These are phyloP conservation scores for Craniophora ligustri DNA, from an alignment of 2,888 invertebrate species.

Conservation along the genomic window DNA sequence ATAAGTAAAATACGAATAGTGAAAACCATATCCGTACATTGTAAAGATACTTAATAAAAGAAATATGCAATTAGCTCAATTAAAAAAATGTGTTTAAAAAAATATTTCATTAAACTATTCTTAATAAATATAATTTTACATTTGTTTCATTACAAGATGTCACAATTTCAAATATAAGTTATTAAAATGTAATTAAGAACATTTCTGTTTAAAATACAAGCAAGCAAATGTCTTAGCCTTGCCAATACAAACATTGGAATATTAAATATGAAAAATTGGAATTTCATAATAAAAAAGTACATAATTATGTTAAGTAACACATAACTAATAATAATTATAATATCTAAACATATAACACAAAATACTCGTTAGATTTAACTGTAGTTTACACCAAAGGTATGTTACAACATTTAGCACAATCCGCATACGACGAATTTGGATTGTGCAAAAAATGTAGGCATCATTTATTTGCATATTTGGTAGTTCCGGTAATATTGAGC, in stretches of 20 bases:
- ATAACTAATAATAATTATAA: constrained; percentile 26
- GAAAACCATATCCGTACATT: constrained; percentile 20
- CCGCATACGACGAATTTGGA: constrained; percentile 2
- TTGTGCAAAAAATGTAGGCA: constrained; percentile 4
- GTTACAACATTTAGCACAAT: background rate
- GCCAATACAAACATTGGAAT: constrained; percentile 35
- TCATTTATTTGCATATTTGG: constrained; percentile 7
- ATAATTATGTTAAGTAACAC: constrained; percentile 26
- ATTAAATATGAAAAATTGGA: constrained; percentile 29
- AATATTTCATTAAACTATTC: constrained; percentile 35
- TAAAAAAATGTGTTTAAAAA: constrained; percentile 36
- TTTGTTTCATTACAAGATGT: constrained; percentile 22
- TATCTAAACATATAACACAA: constrained; percentile 34
- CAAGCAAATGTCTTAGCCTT: constrained; percentile 31
- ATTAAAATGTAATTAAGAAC: constrained; percentile 19
- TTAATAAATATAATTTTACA: constrained; percentile 34
- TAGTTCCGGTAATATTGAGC: constrained; percentile 2
- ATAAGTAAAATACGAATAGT: constrained; percentile 19
- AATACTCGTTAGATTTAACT: constrained; percentile 28
- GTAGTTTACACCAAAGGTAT: constrained; percentile 38
- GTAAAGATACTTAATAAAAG: constrained; percentile 34
- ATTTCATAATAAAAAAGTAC: constrained; percentile 31
- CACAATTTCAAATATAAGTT: constrained; percentile 22
- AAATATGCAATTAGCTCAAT: constrained; percentile 28
- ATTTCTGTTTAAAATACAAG: constrained; percentile 29